phyloP scores from a whole-genome alignment of 2,797 vertebrate species.

The Sphaeramia orbicularis region DNA sequence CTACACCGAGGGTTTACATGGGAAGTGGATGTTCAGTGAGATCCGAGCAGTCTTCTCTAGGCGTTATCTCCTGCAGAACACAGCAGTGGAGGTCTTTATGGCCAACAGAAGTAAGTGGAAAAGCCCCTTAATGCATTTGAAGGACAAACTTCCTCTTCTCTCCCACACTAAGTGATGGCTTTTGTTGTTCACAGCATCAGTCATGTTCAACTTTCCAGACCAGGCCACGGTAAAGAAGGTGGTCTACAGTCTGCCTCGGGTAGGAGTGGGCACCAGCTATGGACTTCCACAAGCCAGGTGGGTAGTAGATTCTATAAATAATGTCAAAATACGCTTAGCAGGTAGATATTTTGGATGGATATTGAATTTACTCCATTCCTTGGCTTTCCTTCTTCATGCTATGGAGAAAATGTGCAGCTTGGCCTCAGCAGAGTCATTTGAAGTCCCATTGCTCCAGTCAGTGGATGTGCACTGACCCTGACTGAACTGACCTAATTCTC shows the following conservation, averaged over 20 bases:
- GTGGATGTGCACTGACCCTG: constrained; percentile 81
- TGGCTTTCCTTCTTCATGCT: constrained; percentile 14
- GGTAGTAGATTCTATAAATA: constrained; percentile 11
- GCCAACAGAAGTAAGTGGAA: constrained; percentile 94
- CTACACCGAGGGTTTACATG: constrained; percentile 96
- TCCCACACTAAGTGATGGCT: constrained; percentile 16
- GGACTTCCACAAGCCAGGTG: constrained; percentile 98
- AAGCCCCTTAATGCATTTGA: constrained; percentile 15
- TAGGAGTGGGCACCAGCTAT: constrained; percentile 98
- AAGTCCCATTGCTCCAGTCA: constrained; percentile 70
- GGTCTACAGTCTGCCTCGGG: constrained; percentile 95
- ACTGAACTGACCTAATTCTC: constrained; percentile 80
- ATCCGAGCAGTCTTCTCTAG: constrained; percentile 97
- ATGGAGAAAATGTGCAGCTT: constrained; percentile 40
- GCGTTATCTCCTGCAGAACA: constrained; percentile 95
- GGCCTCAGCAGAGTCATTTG: constrained; percentile 66
- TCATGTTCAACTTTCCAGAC: constrained; percentile 99
- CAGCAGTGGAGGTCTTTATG: constrained; percentile 97
- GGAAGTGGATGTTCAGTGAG: constrained; percentile 99
- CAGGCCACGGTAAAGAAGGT: constrained; percentile 98
- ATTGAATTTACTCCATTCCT: constrained; percentile 6
- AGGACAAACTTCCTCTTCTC: background rate
- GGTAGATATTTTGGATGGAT: constrained; percentile 2
- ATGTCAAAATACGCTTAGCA: constrained; percentile 1
- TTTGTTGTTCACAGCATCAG: constrained; percentile 87